These are phyloP conservation scores for Polymixis flavicincta DNA, from an alignment of 2,888 invertebrate species.

Conservation along the genomic window DNA sequence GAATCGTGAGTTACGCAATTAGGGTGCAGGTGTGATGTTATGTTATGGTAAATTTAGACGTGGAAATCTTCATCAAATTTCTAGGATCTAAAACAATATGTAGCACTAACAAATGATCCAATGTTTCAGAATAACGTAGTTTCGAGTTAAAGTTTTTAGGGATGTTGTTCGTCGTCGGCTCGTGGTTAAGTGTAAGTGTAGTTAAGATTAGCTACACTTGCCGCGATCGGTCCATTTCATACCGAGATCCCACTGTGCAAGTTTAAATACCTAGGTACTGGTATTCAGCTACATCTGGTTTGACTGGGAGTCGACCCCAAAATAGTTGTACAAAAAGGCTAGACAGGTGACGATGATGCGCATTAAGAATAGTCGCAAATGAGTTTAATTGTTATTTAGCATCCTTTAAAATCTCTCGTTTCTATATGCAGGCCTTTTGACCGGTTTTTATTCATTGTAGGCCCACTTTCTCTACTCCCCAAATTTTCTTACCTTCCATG, in stretches of 20 bases:
- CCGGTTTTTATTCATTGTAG: neutral
- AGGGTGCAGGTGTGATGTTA: neutral
- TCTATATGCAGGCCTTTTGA: neutral
- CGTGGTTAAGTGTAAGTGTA: too few relatives aligned
- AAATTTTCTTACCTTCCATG: neutral
- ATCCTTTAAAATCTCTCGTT: neutral
- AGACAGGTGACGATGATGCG: neutral
- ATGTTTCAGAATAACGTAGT: conserved; percentile 2
- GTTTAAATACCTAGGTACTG: neutral
- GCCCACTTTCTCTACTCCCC: neutral
- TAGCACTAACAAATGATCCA: neutral
- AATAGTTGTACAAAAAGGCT: neutral
- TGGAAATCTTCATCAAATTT: neutral
- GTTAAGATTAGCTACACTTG: neutral
- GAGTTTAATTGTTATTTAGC: neutral
- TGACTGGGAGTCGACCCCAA: neutral
- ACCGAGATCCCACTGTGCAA: neutral
- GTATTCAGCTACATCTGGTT: neutral
- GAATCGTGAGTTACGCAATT: too few relatives aligned
- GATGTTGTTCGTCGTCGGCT: neutral
- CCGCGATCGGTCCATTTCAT: neutral
- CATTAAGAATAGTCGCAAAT: neutral
- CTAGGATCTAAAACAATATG: neutral
- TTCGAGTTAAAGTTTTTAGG: neutral
- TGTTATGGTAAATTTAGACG: neutral